phyloP scores from a whole-genome alignment of 92 coral and sea anemone species.

The Zoanthus sociatus region DNA sequence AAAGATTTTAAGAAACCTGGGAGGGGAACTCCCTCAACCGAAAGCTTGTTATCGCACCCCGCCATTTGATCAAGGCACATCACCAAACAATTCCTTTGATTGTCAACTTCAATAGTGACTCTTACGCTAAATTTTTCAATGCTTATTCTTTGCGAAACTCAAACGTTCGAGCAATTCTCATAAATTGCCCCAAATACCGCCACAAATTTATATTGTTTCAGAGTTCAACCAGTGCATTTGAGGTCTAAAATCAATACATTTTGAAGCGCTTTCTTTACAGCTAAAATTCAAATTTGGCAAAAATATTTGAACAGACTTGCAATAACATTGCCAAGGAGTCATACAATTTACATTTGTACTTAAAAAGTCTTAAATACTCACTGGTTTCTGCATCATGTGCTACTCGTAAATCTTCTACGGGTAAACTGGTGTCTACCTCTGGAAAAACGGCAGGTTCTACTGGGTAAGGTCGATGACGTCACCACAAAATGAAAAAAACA shows the following conservation, averaged over 20 bases:
- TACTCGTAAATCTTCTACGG: constrained; percentile 53
- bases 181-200: constrained; percentile 15
- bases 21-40: constrained; percentile 54
- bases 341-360: constrained; percentile 51
- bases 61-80: constrained; percentile 58
- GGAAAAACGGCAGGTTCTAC: constrained; percentile 55
- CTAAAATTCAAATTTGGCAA: constrained; percentile 49
- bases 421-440: constrained; percentile 37
- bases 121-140: no score
- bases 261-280: constrained; percentile 54
- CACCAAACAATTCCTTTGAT: constrained; percentile 34
- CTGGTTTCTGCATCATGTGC: constrained; percentile 50
- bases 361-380: constrained; percentile 37
- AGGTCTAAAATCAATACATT: constrained; percentile 46
- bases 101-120: constrained; percentile 22
- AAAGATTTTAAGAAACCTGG: constrained; percentile 2
- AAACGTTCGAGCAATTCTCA: not conserved
- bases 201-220: constrained; percentile 44
- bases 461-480: constrained; percentile 48
- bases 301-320: constrained; percentile 54
- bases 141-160: no score
- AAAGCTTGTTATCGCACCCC: constrained; percentile 24
- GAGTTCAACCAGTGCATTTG: constrained; percentile 18
- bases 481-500: constrained; percentile 56
- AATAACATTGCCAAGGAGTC: constrained; percentile 59